Evolutionary conservation across 2,888 invertebrate species (phyloP).

Genomic region (Apomyelois bistriatella): DNA sequence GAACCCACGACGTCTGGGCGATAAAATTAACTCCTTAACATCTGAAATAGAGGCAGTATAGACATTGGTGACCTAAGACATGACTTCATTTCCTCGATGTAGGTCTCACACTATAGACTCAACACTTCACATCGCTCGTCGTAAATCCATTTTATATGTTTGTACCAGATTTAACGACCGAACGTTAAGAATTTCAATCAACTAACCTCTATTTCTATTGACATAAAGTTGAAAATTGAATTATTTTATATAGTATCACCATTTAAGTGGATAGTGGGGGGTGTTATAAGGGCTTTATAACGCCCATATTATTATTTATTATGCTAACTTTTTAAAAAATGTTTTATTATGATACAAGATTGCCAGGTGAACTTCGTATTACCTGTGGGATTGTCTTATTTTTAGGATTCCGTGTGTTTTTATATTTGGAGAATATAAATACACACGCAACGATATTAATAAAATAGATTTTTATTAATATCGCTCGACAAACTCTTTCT

Average conservation of each 20-base stretch:
- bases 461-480: too few species aligned
- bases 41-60: too few species aligned
- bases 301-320: not conserved
- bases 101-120: not conserved
- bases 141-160: conserved; percentile 9
- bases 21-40: too few species aligned
- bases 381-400: too few species aligned
- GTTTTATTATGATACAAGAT: too few species aligned
- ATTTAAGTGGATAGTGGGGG: not conserved
- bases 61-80: not conserved
- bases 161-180: conserved; percentile 5
- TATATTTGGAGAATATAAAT: too few species aligned
- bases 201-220: not conserved
- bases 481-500: too few species aligned
- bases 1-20: too few species aligned
- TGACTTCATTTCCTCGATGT: conserved; percentile 27
- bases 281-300: not conserved
- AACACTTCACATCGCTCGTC: not conserved
- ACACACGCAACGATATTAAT: too few species aligned
- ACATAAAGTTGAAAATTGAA: conserved; percentile 12
- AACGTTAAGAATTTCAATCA: not conserved
- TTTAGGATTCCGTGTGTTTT: too few species aligned
- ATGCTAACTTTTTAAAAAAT: not conserved
- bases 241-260: not conserved
- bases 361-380: too few species aligned